A percentile compares a stretch with the other conserved stretches of the same genome.
These are phyloP conservation scores for Acinonyx jubatus DNA, from an alignment of 2,113 vertebrate genomes.

Conservation along the genomic window DNA sequence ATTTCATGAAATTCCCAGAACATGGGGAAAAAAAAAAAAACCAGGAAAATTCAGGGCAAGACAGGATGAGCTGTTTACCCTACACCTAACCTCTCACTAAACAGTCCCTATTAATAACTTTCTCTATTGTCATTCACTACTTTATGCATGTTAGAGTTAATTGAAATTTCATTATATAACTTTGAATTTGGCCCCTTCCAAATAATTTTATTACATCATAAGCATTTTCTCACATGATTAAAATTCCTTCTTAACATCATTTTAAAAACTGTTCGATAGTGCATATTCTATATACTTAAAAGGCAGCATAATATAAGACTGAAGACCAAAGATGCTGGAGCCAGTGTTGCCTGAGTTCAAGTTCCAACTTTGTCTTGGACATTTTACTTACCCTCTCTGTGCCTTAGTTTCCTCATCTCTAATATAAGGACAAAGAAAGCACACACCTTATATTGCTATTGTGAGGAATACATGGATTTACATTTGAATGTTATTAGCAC, in stretches of 20 bases:
- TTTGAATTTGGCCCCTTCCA: conserved; percentile 52
- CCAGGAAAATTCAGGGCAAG: background rate
- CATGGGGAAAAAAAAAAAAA: background rate
- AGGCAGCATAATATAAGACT: background rate
- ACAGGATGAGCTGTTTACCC: background rate
- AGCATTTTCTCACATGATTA: conserved; percentile 20
- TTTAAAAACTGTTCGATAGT: conserved; percentile 32
- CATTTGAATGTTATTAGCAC: background rate
- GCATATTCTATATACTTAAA: background rate
- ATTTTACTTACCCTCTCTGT: background rate
- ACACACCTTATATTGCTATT: background rate
- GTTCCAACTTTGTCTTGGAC: background rate
- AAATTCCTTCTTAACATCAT: background rate
- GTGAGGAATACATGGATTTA: background rate
- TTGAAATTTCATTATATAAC: conserved; percentile 11
- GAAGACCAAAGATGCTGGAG: background rate
- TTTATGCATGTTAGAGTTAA: background rate
- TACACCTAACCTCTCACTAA: background rate
- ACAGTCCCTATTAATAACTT: background rate
- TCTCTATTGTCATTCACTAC: background rate
- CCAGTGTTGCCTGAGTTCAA: background rate
- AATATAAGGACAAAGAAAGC: background rate
- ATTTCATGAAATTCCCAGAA: background rate
- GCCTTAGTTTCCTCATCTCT: background rate
- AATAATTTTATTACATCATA: conserved; percentile 52